Percentiles rank a stretch among this genome's conserved stretches.
These are phyloP conservation scores for Aurelia coerulea DNA, from an alignment of 30 jellyfish, hydroid and myxozoan species.

Conservation along the genomic window DNA sequence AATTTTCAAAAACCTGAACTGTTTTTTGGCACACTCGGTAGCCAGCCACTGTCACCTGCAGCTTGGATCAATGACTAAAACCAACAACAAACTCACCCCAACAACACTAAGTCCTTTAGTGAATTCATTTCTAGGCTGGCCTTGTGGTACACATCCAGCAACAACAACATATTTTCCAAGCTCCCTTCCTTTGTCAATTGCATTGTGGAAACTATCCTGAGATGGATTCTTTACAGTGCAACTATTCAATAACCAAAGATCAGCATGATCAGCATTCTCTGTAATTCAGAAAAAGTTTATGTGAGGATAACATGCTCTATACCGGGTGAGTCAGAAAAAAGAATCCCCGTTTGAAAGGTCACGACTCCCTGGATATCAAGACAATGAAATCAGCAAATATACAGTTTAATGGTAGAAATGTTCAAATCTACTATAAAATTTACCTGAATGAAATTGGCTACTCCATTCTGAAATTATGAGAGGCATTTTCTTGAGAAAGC, in stretches of 20 bases:
- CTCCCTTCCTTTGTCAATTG: slow-evolving; percentile 77
- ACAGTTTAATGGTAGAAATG: too few species aligned
- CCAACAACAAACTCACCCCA: slow-evolving; percentile 69
- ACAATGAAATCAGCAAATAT: too few species aligned
- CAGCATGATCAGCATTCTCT: slow-evolving; percentile 86
- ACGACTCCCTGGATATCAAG: too few species aligned
- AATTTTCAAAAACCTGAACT: background rate
- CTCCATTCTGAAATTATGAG: too few species aligned
- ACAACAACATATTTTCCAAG: slow-evolving; percentile 87
- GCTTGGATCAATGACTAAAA: background rate
- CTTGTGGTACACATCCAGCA: slow-evolving; percentile 99
- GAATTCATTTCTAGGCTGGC: slow-evolving; percentile 90
- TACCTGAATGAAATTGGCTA: too few species aligned
- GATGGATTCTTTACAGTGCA: slow-evolving; percentile 97
- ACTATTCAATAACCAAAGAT: slow-evolving; percentile 91
- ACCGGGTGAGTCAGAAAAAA: too few species aligned
- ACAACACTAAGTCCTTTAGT: slow-evolving; percentile 89
- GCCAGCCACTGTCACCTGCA: background rate
- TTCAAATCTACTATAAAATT: too few species aligned
- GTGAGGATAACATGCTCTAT: too few species aligned
- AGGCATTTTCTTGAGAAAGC: too few species aligned
- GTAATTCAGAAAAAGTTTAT: background rate
- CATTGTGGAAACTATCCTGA: slow-evolving; percentile 89
- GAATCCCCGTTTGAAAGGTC: too few species aligned
- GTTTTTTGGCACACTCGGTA: background rate